Evolutionary conservation across 2,113 vertebrate genomes (phyloP).

Genomic region (Aptenodytes patagonicus): DNA sequence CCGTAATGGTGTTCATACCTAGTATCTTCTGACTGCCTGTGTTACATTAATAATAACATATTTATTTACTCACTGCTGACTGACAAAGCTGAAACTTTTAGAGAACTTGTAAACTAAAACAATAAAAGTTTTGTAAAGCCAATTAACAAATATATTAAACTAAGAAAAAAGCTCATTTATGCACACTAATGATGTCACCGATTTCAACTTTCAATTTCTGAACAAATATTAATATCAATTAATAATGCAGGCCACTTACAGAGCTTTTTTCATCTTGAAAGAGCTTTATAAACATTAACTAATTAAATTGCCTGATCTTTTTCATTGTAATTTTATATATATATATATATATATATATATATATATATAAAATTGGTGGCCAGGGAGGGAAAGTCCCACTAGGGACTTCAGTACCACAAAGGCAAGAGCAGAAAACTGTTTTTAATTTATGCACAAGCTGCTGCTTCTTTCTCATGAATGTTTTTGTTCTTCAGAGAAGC

Average conservation of each 20-base stretch:
- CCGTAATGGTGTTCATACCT: background rate
- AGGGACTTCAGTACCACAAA: background rate
- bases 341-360: background rate
- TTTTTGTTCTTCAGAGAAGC: background rate
- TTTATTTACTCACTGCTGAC: background rate
- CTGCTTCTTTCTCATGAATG: background rate
- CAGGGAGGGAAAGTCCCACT: background rate
- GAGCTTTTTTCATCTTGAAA: slow-evolving; percentile 19
- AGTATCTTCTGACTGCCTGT: background rate
- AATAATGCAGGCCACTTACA: background rate
- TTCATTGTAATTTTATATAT: background rate
- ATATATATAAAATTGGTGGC: background rate
- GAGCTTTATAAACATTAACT: background rate
- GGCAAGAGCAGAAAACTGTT: background rate
- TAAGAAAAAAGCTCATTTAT: background rate
- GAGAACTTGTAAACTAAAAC: background rate
- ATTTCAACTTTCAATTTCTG: background rate
- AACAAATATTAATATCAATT: slow-evolving; percentile 35
- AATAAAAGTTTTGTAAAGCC: background rate
- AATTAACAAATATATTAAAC: background rate
- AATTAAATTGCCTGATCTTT: background rate
- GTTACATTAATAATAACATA: background rate
- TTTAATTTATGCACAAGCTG: background rate
- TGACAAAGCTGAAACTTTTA: background rate
- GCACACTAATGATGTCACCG: background rate